Base-by-base conservation (phyloP, 2,797 vertebrate species). In the Phalloptychus januarius region DNA sequence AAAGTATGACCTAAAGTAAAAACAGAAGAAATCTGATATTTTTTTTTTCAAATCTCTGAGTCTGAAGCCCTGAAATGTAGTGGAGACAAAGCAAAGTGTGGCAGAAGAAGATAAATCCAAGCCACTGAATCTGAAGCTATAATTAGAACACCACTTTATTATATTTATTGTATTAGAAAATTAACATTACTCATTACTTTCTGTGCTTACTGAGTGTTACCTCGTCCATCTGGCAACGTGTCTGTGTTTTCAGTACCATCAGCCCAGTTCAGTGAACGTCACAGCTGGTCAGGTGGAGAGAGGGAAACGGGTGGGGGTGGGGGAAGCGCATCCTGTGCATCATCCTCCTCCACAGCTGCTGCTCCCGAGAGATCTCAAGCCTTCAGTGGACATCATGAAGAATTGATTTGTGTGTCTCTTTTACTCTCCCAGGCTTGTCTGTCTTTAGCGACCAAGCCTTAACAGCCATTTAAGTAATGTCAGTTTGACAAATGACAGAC, bases 311-410 rank as follows among this genome's bases (percentile, higher is more conserved):
- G 77, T n/a, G 54, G 54, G 52, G 54, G 25, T 0, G 4, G n/a
- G 54, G 11, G 54, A 16, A 3, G 72, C 71, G 82, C 78, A 18
- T 87, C 69, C 54, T 86, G 85, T 81, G 83, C 88, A 76, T 86
- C 82, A 70, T 70, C 67, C 76, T 78, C 83, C 81, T 81, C 54
- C 2, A 28, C 88, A 73, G 79, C 78, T 80, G 83, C 86, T 76
- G 78, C 78, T 80, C 91, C 88, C 89, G 73, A 72, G 88, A 89
- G 89, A 91, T 79, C 85, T 75, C 1, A 76, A 79, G 85, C 90
- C 89, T 89, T 89, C 85, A 85, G 81, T 84, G 90, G 85, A 90
- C 86, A 85, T 93, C 89, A 92, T 94, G 87, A 94, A 93, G 92
- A 93, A 95, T 89, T 93, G 89, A 94, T 93, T 83, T 33, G 52